Evolutionary conservation across 2,113 vertebrate species (phyloP).

Genomic region (Zosterops hypoxanthus): DNA sequence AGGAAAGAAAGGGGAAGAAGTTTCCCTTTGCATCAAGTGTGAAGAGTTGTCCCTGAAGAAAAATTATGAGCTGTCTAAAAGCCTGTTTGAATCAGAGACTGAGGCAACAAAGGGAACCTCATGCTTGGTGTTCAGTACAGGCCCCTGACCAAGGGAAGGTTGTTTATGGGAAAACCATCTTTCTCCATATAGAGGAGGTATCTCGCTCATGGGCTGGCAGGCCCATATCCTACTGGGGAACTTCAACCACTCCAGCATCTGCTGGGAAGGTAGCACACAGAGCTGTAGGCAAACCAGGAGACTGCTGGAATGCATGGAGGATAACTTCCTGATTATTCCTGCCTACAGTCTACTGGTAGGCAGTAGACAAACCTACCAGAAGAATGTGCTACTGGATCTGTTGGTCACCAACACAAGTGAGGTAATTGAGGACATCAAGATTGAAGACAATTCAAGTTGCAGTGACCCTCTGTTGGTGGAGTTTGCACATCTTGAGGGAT

Average conservation of each 20-base stretch:
- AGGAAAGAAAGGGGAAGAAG: not conserved
- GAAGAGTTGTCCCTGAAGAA: not conserved
- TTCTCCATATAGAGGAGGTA: not conserved
- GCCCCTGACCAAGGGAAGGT: not conserved
- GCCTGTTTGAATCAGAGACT: not conserved
- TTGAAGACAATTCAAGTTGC: too few species aligned
- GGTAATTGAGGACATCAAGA: fast-evolving
- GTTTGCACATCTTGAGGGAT: not conserved
- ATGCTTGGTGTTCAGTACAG: not conserved
- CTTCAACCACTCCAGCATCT: not conserved
- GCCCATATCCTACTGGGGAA: not conserved
- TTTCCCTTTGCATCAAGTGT: not conserved
- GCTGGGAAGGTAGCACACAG: not conserved
- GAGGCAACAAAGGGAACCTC: not conserved
- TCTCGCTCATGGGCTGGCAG: fast-evolving
- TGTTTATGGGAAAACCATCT: not conserved
- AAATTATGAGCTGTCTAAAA: not conserved
- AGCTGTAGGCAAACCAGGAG: not conserved
- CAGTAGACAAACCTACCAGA: not conserved
- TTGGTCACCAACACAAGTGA: not conserved
- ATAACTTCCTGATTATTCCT: not conserved
- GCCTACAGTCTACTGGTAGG: too few species aligned
- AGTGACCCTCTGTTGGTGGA: too few species aligned
- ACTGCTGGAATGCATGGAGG: not conserved
- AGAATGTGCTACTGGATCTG: not conserved